These are phyloP conservation scores for Mesoligia furuncula DNA, from an alignment of 2,888 invertebrate genomes.

Conservation along the genomic window DNA sequence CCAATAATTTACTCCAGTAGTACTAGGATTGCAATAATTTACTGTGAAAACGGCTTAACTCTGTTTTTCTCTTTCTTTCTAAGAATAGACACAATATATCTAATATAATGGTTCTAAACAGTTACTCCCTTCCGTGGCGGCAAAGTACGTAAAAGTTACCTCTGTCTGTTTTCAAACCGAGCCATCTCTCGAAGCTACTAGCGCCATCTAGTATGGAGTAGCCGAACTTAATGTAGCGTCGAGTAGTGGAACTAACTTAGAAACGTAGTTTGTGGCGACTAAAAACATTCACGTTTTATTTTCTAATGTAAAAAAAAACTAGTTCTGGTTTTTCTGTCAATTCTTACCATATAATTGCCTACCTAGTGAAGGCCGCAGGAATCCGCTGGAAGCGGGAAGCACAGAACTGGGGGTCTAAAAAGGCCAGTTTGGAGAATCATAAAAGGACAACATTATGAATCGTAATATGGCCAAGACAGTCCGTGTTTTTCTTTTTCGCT, in stretches of 20 bases:
- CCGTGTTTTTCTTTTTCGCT: no score
- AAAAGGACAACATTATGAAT: no score
- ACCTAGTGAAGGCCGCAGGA: neutral
- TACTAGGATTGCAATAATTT: no score
- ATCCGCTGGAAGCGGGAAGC: no score
- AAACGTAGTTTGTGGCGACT: neutral
- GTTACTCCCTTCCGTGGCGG: neutral
- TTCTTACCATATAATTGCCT: neutral
- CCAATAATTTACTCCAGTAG: no score
- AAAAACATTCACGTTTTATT: neutral
- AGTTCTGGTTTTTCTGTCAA: neutral
- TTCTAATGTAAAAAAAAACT: no score
- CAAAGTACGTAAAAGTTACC: neutral
- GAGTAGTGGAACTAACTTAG: slow-evolving; percentile 7
- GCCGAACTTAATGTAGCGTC: slow-evolving; percentile 16
- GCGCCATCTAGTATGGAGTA: slow-evolving; percentile 43
- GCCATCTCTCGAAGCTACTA: neutral
- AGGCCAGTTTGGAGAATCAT: no score
- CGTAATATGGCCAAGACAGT: no score
- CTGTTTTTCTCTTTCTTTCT: neutral
- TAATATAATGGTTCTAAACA: neutral
- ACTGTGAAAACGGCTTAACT: no score
- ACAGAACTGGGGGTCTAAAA: no score
- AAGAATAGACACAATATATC: neutral
- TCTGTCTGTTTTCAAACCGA: neutral